Evolutionary conservation across 2,113 vertebrate genomes (phyloP).

Genomic region (Stegostoma tigrinum): DNA sequence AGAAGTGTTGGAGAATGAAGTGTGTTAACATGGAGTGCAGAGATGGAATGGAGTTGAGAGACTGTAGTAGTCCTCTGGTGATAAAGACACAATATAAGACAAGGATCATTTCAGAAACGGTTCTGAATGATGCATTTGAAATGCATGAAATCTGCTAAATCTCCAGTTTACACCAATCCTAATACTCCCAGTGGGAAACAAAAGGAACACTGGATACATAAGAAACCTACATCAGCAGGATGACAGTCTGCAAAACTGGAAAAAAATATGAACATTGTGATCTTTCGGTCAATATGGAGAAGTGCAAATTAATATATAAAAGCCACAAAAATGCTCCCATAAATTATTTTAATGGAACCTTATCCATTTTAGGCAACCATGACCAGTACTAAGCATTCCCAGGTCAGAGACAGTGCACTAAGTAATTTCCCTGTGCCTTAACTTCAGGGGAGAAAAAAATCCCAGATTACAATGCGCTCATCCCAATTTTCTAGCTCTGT

Average conservation of each 20-base stretch:
- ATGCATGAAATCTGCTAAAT: not conserved
- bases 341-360: not conserved
- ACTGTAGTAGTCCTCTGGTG: not conserved
- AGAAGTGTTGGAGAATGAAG: not conserved
- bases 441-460: not conserved
- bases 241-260: not conserved
- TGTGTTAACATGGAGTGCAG: not conserved
- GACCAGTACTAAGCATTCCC: not conserved
- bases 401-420: not conserved
- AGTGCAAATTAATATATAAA: not conserved
- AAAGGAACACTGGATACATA: not conserved
- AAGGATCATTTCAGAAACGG: too few species aligned
- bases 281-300: not conserved
- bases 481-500: not conserved
- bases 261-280: not conserved
- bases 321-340: not conserved
- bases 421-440: not conserved
- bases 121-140: not conserved
- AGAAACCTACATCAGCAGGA: not conserved
- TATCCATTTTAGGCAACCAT: not conserved
- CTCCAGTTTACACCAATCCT: not conserved
- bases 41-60: too few species aligned
- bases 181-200: not conserved
- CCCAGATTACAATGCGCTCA: not conserved
- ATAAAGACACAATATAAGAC: not conserved